Evolutionary conservation across 2,888 invertebrate species (phyloP).

Genomic region (Drosophila percnosoma): DNA sequence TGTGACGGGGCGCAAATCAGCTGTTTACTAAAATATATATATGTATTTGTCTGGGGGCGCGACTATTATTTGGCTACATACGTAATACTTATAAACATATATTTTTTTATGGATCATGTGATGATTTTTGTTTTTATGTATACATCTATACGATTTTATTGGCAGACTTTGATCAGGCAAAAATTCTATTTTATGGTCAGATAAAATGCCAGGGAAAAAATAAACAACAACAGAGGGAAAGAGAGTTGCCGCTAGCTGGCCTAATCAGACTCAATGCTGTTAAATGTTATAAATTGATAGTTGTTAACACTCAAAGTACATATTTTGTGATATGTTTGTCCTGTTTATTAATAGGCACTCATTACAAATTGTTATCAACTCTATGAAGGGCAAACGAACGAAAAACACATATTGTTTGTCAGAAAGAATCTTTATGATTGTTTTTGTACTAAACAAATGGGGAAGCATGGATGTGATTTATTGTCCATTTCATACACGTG

Average conservation of each 20-base stretch:
- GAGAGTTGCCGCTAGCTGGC: conserved; percentile 4
- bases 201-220: conserved; percentile 51
- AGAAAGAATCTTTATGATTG: neutral
- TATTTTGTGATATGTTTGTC: neutral
- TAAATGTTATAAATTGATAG: neutral
- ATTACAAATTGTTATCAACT: neutral
- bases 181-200: conserved; percentile 53
- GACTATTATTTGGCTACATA: conserved; percentile 27
- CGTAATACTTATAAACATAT: conserved; percentile 9
- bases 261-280: conserved; percentile 1
- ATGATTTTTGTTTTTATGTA: conserved; percentile 36
- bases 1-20: conserved; percentile 49
- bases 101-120: conserved; percentile 63
- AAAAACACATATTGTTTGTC: neutral
- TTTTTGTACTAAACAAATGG: conserved; percentile 21
- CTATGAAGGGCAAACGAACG: conserved; percentile 11
- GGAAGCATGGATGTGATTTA: conserved; percentile 40
- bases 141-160: conserved; percentile 30
- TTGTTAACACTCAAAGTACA: neutral
- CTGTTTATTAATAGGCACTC: neutral
- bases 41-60: conserved; percentile 50
- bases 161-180: conserved; percentile 60
- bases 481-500: conserved; percentile 58
- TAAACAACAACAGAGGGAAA: neutral
- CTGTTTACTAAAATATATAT: conserved; percentile 46